Evolutionary conservation across 2,888 invertebrate species (phyloP).

Genomic region (Brachycybe producta): DNA sequence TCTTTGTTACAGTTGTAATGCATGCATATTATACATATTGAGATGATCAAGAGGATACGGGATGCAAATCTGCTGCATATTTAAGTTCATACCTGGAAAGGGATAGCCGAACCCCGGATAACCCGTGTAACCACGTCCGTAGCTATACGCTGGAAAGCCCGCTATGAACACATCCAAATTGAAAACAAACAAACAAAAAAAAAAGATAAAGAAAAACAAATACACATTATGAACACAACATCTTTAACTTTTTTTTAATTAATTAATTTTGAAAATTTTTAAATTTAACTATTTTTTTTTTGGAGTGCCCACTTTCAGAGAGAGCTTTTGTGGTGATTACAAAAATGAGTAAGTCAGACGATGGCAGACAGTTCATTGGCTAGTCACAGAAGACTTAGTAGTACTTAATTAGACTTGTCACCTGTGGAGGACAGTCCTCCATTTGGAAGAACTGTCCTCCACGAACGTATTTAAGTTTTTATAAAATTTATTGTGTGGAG

Average conservation of each 20-base stretch:
- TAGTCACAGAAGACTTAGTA: no score
- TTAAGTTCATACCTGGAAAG: constrained; percentile 47
- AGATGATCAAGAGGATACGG: constrained; percentile 32
- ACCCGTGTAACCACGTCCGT: constrained; percentile 87
- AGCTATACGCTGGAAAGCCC: constrained; percentile 85
- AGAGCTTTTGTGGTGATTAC: no score
- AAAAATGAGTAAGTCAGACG: no score
- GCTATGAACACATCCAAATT: constrained; percentile 56
- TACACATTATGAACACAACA: neutral
- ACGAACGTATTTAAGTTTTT: no score
- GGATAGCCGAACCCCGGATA: constrained; percentile 97
- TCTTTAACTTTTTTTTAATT: neutral
- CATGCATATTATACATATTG: constrained; percentile 49
- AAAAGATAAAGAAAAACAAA: constrained; percentile 14
- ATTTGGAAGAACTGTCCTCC: no score
- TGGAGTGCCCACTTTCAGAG: no score
- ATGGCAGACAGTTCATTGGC: no score
- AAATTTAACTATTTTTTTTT: no score
- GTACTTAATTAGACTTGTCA: no score
- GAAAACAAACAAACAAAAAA: constrained; percentile 17
- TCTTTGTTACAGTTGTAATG: constrained; percentile 56
- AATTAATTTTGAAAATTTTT: neutral
- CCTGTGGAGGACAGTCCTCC: no score
- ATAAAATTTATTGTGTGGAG: no score
- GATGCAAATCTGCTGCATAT: constrained; percentile 27